A percentile compares a stretch with the other conserved stretches of the same genome.
phyloP scores from a whole-genome alignment of 2,797 vertebrate genomes.

The Takifugu ocellatus region DNA sequence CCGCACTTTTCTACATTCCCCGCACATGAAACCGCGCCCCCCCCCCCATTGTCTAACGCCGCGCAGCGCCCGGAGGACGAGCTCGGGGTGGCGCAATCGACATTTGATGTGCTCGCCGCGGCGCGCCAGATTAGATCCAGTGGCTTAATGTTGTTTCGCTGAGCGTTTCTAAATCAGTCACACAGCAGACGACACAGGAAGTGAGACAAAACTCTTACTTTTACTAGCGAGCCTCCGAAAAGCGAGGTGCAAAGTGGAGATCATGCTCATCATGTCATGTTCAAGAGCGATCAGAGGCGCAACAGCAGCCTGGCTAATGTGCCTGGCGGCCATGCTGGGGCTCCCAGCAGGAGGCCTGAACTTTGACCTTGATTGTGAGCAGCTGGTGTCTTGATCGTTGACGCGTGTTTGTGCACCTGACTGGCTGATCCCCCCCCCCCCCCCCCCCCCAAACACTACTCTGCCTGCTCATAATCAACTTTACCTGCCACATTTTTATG shows the following conservation, averaged over 20 bases:
- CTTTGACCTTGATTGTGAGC: constrained; percentile 55
- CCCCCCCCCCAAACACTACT: no score
- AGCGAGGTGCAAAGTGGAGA: constrained; percentile 49
- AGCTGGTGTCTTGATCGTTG: constrained; percentile 62
- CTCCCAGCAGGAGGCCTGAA: constrained; percentile 18
- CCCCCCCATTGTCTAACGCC: constrained; percentile 49
- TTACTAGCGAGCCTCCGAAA: constrained; percentile 56
- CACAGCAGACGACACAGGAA: background rate
- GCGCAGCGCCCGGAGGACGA: constrained; percentile 35
- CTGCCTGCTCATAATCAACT: no score
- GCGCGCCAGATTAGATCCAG: constrained; percentile 51
- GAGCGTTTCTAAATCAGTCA: constrained; percentile 38
- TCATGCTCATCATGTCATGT: constrained; percentile 58
- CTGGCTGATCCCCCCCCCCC: constrained; percentile 8
- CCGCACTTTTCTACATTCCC: constrained; percentile 8
- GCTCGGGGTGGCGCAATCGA: constrained; percentile 56
- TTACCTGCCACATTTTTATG: no score
- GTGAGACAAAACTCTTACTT: constrained; percentile 51
- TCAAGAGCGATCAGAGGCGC: constrained; percentile 24
- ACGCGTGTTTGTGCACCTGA: constrained; percentile 32
- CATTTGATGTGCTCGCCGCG: constrained; percentile 61
- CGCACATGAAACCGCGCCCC: constrained; percentile 42
- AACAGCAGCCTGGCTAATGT: constrained; percentile 8
- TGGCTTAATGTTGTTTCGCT: constrained; percentile 47
- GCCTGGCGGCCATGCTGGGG: constrained; percentile 17